Evolutionary conservation across 2,113 vertebrate genomes (phyloP).

Genomic region (Anguilla japonica): DNA sequence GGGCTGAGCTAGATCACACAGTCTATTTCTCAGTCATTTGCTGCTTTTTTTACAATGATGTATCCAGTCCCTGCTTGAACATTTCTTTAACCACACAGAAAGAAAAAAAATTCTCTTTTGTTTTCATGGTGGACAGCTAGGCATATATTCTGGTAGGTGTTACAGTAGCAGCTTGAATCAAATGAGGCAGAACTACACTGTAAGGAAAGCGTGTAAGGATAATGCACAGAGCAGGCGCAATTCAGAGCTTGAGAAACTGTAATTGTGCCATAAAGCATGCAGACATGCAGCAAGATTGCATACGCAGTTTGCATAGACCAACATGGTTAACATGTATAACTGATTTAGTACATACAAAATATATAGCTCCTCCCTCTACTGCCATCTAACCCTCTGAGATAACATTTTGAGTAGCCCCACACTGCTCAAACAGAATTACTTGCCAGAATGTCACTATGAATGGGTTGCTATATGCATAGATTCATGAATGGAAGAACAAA

Average conservation of each 20-base stretch:
- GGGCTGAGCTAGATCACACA: neutral
- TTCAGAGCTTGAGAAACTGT: neutral
- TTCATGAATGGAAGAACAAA: too few relatives aligned
- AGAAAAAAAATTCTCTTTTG: neutral
- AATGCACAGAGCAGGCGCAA: neutral
- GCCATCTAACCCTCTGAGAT: neutral
- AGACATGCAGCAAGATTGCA: neutral
- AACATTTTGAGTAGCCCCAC: neutral
- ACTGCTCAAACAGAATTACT: neutral
- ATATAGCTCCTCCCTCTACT: neutral
- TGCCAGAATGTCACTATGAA: neutral
- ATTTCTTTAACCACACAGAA: neutral
- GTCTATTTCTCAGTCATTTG: neutral
- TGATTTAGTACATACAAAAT: neutral
- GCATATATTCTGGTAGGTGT: neutral
- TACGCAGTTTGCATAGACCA: neutral
- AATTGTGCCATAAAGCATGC: neutral
- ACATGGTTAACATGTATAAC: neutral
- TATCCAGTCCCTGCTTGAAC: neutral
- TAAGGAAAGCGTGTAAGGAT: constrained; percentile 8
- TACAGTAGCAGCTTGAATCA: constrained; percentile 15
- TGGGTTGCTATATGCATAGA: neutral
- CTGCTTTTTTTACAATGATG: neutral
- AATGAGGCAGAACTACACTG: neutral
- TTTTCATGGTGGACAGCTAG: neutral